Conservation (phyloP, 2,797 vertebrate species). For the Aotus griseimembra region DNA sequence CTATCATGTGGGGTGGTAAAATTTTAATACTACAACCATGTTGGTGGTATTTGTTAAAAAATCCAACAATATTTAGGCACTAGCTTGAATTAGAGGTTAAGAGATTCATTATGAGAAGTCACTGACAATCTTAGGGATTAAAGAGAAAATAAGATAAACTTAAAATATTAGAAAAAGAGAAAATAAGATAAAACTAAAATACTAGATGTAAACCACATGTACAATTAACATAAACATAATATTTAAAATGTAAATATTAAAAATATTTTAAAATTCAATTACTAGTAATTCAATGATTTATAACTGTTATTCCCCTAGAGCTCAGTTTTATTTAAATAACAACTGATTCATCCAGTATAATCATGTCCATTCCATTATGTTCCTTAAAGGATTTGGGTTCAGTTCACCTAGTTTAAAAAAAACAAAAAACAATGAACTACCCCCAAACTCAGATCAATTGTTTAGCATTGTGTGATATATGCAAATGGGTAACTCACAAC, state of each 20-base stretch:
- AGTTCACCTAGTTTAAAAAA: not conserved
- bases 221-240: not conserved
- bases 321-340: constrained; percentile 7
- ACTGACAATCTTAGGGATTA: not conserved
- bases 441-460: not conserved
- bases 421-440: not conserved
- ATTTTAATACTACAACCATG: not conserved
- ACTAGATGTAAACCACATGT: not conserved
- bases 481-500: not conserved
- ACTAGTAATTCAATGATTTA: not conserved
- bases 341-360: not conserved
- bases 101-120: not conserved
- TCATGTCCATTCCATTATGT: not conserved
- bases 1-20: not conserved
- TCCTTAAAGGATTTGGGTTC: not conserved
- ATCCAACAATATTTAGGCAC: not conserved
- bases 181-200: constrained; percentile 2
- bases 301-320: not conserved
- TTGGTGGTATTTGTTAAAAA: not conserved
- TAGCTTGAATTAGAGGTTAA: not conserved
- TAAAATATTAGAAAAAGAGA: not conserved
- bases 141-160: not conserved
- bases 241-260: not conserved
- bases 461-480: not conserved
- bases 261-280: not conserved